Evolutionary conservation across 2,113 vertebrate genomes (phyloP).

Genomic region (Bos javanicus): DNA sequence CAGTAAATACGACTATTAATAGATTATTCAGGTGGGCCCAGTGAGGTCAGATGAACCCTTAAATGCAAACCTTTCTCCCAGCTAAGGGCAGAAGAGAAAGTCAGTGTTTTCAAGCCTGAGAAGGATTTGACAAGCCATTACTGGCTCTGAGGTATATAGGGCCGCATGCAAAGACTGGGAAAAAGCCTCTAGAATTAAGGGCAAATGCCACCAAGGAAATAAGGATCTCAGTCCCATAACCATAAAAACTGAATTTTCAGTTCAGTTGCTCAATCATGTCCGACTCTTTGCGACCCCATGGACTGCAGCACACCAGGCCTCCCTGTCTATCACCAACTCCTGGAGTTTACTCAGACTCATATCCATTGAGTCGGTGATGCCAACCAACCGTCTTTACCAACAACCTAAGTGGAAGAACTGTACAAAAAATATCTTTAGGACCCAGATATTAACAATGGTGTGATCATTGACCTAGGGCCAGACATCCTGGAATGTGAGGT

Average conservation of each 20-base stretch:
- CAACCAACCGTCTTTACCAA: no score
- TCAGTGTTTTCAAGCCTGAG: neutral
- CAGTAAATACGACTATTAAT: neutral
- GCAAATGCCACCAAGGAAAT: neutral
- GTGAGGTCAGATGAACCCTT: neutral
- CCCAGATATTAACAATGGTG: no score
- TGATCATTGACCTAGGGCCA: no score
- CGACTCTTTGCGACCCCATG: no score
- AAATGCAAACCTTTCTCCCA: neutral
- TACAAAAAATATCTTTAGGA: no score
- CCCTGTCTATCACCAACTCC: no score
- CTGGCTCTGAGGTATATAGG: neutral
- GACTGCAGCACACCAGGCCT: no score
- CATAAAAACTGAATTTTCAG: neutral
- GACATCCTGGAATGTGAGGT: no score
- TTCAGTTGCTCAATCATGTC: no score
- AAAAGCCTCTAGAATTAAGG: neutral
- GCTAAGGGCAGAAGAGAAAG: neutral
- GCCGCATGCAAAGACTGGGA: neutral
- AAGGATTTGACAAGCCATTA: neutral
- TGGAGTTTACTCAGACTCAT: no score
- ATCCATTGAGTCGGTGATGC: no score
- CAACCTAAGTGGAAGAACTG: no score
- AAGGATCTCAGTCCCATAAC: neutral
- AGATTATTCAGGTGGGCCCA: neutral